Conservation (phyloP, 2,888 invertebrate species). For the Boloria euphrosyne region DNA sequence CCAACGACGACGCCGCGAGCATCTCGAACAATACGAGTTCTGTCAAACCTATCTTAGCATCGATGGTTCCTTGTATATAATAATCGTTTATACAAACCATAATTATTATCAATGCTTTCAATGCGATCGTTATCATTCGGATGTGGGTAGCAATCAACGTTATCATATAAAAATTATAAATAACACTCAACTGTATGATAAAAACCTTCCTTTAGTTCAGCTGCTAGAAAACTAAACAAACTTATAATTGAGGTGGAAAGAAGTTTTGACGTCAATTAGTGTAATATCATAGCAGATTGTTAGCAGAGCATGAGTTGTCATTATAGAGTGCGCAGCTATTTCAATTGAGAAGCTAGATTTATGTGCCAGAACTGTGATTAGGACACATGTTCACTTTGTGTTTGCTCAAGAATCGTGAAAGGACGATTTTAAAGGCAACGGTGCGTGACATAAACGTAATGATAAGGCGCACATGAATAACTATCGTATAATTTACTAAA, state of each 20-base stretch:
- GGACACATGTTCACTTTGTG: constrained; percentile 72
- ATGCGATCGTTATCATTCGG: constrained; percentile 46
- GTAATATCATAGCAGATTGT: constrained; percentile 58
- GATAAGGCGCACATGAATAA: neutral
- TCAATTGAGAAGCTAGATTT: constrained; percentile 61
- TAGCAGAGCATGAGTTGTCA: constrained; percentile 63
- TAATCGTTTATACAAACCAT: constrained; percentile 67
- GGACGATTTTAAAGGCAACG: constrained; percentile 63
- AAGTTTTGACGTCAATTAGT: constrained; percentile 52
- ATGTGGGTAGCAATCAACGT: constrained; percentile 25
- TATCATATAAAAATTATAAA: constrained; percentile 7
- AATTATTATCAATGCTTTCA: constrained; percentile 60
- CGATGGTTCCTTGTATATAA: constrained; percentile 65
- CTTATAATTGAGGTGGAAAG: constrained; percentile 25
- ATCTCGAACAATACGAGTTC: constrained; percentile 51
- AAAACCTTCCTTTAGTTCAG: neutral
- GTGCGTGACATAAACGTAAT: constrained; percentile 51
- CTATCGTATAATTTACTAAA: neutral
- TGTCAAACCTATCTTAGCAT: constrained; percentile 70
- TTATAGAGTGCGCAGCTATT: constrained; percentile 50
- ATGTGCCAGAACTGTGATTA: constrained; percentile 57
- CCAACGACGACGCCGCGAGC: constrained; percentile 55
- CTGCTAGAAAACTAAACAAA: constrained; percentile 20
- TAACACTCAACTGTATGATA: constrained; percentile 5
- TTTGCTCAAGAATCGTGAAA: constrained; percentile 75